Evolutionary conservation across 2,113 vertebrate species (phyloP).

Genomic region (Aspiorhynchus laticeps): DNA sequence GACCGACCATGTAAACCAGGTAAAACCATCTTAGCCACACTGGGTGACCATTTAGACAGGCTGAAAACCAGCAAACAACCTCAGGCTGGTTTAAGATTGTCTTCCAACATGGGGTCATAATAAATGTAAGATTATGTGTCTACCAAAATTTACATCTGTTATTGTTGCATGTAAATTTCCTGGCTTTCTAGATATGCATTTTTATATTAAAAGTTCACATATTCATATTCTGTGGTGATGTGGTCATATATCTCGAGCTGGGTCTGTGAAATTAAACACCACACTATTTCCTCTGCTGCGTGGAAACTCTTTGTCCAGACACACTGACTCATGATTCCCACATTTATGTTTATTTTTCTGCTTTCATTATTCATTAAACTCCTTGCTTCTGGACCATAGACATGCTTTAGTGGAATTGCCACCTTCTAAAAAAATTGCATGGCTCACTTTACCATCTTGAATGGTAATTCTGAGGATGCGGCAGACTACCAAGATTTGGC

Average conservation of each 20-base stretch:
- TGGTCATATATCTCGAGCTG: neutral
- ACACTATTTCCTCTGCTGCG: neutral
- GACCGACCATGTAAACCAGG: no score
- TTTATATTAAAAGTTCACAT: no score
- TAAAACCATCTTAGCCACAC: no score
- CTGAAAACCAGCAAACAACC: no score
- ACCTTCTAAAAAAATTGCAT: neutral
- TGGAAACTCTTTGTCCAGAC: conserved; percentile 3
- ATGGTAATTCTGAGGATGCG: neutral
- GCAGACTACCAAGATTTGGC: neutral
- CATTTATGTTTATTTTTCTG: neutral
- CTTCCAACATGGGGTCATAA: no score
- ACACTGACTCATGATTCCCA: neutral
- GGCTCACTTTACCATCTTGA: neutral
- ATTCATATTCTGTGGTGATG: neutral
- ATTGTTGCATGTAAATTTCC: no score
- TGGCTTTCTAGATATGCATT: no score
- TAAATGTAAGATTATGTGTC: no score
- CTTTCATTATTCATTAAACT: neutral
- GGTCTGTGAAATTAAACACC: neutral
- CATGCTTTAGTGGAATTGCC: neutral
- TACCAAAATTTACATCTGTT: no score
- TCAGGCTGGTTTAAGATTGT: no score
- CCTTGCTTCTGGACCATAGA: neutral
- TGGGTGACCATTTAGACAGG: no score